These are phyloP conservation scores for Ispidina picta DNA, from an alignment of 2,797 vertebrate genomes.

Conservation along the genomic window DNA sequence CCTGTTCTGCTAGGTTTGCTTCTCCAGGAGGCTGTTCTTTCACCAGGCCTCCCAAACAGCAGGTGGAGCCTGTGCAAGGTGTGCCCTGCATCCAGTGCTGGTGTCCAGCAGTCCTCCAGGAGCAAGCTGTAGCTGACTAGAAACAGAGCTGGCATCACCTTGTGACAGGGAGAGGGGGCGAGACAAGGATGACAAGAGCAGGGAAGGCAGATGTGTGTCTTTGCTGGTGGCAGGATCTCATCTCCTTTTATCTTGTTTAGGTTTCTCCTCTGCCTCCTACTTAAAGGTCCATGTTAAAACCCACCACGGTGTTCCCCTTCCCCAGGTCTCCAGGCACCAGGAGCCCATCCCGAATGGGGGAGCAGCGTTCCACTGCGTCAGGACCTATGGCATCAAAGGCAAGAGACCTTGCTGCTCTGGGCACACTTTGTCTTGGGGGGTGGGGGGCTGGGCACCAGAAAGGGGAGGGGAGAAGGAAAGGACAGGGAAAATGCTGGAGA, in stretches of 20 bases:
- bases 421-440: constrained; percentile 73
- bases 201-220: constrained; percentile 76
- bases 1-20: not conserved
- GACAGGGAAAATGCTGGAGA: not conserved
- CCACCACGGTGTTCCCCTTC: constrained; percentile 95
- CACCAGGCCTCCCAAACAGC: not conserved
- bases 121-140: not conserved
- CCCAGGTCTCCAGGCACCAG: constrained; percentile 92
- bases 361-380: constrained; percentile 98
- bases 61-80: not conserved
- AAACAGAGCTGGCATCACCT: not conserved
- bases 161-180: not conserved
- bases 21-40: constrained; percentile 4
- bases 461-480: constrained; percentile 60
- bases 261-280: constrained; percentile 99
- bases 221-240: constrained; percentile 83
- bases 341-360: constrained; percentile 96
- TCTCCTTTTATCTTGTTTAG: constrained; percentile 91
- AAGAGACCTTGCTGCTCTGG: constrained; percentile 86
- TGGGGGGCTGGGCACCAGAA: constrained; percentile 52
- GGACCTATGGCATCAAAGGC: constrained; percentile 99
- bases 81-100: not conserved
- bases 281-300: constrained; percentile 99
- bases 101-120: not conserved
- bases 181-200: constrained; percentile 24